Base-by-base conservation (phyloP, 2,797 vertebrate genomes). In the Novumbra hubbsi region DNA sequence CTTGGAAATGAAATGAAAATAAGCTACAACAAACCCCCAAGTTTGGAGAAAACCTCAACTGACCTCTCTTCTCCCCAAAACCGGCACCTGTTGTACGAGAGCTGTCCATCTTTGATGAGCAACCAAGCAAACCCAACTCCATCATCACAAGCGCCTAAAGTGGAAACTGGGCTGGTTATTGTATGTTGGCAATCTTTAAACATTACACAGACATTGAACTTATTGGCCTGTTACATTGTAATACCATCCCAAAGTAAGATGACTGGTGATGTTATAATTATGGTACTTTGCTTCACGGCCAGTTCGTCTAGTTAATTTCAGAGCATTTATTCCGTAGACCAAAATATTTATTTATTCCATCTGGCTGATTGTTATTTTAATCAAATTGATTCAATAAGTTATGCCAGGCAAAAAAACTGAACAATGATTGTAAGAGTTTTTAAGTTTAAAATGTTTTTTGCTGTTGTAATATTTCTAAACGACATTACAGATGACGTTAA, bases 351-450 rank as follows among this genome's bases (percentile, higher is more conserved):
- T 84, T 81, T 72, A 82, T 82, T 80, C 81, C 60, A 79, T 75
- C 79, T 49, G 16, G 14, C 55, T 80, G 77, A 70, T 80, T 69
- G 77, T 82, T 84, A 66, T 71, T 66, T 81, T 83, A 85, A 82
- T 80, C 75, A 80, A 75, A 80, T 65, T 19, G 60, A 75, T 72
- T 71, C 24, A 49, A 34, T 24, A 78, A 81, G 84, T 87, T 73
- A 68, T 73, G 73, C 75, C 74, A 75, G 49, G 73, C 73, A 83
- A 84, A 84, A 84, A 81, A 66, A 69, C 70, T 82, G 83, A 85
- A 88, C 67, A 81, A 86, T 89, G 88, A 88, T 89, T 92, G 86
- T 91, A 88, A 80, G 70, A 83, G 89, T 90, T 74, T 88, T 76
- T 88, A 81, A 73, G 73, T 80, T 81, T 76, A 76, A 32, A 6